Evolutionary conservation across 2,113 vertebrate species (phyloP).

Genomic region (Channa argus): DNA sequence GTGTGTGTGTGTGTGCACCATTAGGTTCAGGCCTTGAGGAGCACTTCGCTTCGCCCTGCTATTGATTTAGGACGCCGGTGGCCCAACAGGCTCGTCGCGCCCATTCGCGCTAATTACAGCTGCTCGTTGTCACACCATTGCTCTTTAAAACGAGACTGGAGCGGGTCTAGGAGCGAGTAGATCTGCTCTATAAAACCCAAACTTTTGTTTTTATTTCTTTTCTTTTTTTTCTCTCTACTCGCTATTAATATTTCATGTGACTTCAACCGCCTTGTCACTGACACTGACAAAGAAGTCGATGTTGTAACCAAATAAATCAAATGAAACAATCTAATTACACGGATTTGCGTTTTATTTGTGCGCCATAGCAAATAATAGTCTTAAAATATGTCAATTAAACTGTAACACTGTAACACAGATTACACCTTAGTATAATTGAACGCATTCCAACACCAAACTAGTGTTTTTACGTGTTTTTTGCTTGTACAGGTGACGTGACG

Average conservation of each 20-base stretch:
- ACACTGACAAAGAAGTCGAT: background rate
- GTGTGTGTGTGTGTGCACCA: constrained; percentile 9
- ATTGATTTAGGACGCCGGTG: constrained; percentile 47
- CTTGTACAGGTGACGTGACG: too few relatives aligned
- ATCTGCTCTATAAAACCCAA: background rate
- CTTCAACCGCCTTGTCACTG: background rate
- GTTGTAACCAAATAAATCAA: background rate
- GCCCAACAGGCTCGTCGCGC: constrained; percentile 38
- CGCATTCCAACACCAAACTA: background rate
- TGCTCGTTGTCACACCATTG: constrained; percentile 28
- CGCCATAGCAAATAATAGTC: background rate
- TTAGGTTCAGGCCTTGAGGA: constrained; percentile 25
- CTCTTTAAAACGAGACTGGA: constrained; percentile 25
- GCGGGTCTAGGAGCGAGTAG: background rate
- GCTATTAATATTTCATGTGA: constrained; percentile 7
- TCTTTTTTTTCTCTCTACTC: background rate
- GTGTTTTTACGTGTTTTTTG: background rate
- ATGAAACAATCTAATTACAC: constrained; percentile 3
- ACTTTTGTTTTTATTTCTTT: constrained; percentile 16
- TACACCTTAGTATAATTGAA: too few relatives aligned
- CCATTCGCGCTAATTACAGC: constrained; percentile 33
- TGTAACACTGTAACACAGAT: too few relatives aligned
- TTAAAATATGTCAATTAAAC: too few relatives aligned
- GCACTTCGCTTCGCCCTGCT: constrained; percentile 1
- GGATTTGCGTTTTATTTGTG: constrained; percentile 13